A percentile compares a stretch with the other conserved stretches of the same genome.
These are phyloP conservation scores for Taeniopygia guttata DNA, from an alignment of 2,797 vertebrate genomes.

Conservation along the genomic window DNA sequence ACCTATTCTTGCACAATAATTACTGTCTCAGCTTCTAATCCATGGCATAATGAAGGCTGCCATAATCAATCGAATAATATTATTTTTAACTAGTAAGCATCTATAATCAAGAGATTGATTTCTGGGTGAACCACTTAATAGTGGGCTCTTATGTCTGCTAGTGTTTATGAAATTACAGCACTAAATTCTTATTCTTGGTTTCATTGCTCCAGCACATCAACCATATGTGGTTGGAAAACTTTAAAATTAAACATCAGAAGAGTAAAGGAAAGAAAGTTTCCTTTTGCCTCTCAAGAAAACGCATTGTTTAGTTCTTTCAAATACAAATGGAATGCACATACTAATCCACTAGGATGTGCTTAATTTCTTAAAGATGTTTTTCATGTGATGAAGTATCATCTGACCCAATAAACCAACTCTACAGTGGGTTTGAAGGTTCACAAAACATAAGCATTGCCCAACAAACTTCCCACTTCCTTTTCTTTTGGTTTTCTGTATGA, in stretches of 20 bases:
- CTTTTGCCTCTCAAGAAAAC: slow-evolving; percentile 61
- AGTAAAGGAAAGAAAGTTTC: slow-evolving; percentile 45
- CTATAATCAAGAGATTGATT: not conserved
- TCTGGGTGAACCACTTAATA: slow-evolving; percentile 2
- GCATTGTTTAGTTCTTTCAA: slow-evolving; percentile 71
- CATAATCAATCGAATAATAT: not conserved
- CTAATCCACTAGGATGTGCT: slow-evolving; percentile 59
- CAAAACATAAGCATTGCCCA: slow-evolving; percentile 57
- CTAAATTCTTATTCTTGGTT: slow-evolving; percentile 29
- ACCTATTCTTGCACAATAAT: not conserved
- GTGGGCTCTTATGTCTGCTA: not conserved
- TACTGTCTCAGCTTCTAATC: not conserved
- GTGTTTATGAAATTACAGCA: not conserved
- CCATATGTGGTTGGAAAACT: slow-evolving; percentile 48
- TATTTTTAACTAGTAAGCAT: not conserved
- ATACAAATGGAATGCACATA: slow-evolving; percentile 68
- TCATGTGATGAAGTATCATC: slow-evolving; percentile 62
- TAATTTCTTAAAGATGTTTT: slow-evolving; percentile 80
- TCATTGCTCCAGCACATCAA: slow-evolving; percentile 27
- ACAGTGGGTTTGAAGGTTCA: slow-evolving; percentile 49
- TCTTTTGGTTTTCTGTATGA: slow-evolving; percentile 66
- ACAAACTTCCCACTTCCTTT: slow-evolving; percentile 64
- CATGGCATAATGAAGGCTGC: not conserved
- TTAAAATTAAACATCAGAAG: slow-evolving; percentile 67
- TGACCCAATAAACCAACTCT: slow-evolving; percentile 67